Base-by-base conservation (phyloP, 2,888 invertebrate genomes). In the Catonia carolina region DNA sequence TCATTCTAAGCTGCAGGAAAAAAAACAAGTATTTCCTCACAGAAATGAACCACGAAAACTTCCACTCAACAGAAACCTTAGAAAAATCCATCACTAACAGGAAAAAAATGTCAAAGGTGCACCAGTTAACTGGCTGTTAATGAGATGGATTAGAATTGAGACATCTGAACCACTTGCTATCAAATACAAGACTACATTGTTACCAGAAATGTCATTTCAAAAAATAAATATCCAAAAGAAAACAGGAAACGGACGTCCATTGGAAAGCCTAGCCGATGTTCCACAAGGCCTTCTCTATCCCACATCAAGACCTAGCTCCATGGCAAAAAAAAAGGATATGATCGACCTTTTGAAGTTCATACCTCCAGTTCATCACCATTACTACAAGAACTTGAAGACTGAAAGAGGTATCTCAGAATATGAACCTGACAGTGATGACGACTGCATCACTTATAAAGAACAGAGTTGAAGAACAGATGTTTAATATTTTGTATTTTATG, bases 291-390 rank as follows among this genome's bases (percentile, higher is more conserved):
- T 47, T 17, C 47, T 55, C 8, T 48, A 55, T 1, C 54, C 47
- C 10, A 55, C 47, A 48, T 8, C 45, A 55, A 33, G 54, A 47
- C 48, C 54, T 12, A 55, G 31, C 12, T 18, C 54, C 22, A 48
- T 47, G 47, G 33, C 54, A 12, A 55, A 55, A 35, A 55, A 55
- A 23, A 47, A 55, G 14, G 47, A 55, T 17, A 55, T 48, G 41
- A 47, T 47, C 18, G 31, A 47, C 17, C 36, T 55, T 14, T 14
- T 47, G 35, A 47, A 27, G 17, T 55, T 31, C 37, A 47, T 55
- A n/a, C 54, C 54, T 22, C 48, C 35, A n/a, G 23, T 39, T 23
- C 53, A 39, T 39, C 41, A 53, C 15, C 18, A 15, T 7, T 53
- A 53, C 23, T 53, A 22, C 18, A 53, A 22, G 31, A 15, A 39